phyloP scores from a whole-genome alignment of 2,888 invertebrate genomes.

The Busseola fusca region DNA sequence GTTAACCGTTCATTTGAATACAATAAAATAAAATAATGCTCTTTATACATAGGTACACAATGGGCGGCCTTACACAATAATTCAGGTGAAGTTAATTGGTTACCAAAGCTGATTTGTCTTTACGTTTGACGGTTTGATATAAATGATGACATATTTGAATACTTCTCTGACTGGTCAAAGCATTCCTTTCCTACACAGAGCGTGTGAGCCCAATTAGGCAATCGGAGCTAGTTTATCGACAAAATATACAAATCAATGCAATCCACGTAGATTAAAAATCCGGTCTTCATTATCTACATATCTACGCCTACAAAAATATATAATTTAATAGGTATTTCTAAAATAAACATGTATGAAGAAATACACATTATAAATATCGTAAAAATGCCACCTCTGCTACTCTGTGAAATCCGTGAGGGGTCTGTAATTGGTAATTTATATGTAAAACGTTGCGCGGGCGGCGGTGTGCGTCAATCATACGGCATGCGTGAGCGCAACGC shows the following conservation, averaged over 20 bases:
- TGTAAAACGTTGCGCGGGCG: constrained; percentile 83
- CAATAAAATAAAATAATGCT: neutral
- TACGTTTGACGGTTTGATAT: constrained; percentile 1
- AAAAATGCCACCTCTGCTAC: constrained; percentile 70
- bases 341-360: constrained; percentile 50
- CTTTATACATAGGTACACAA: neutral
- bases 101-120: constrained; percentile 3
- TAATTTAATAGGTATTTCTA: constrained; percentile 45
- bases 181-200: constrained; percentile 47
- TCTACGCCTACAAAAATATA: constrained; percentile 30
- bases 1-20: neutral
- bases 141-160: constrained; percentile 25
- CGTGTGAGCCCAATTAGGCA: constrained; percentile 52
- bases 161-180: constrained; percentile 28
- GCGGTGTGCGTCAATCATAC: constrained; percentile 77
- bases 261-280: constrained; percentile 54
- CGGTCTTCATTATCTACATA: constrained; percentile 39
- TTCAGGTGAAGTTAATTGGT: neutral
- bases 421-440: constrained; percentile 85
- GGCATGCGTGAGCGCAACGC: constrained; percentile 53
- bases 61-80: neutral
- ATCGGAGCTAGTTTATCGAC: constrained; percentile 50
- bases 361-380: constrained; percentile 46
- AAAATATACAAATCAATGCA: constrained; percentile 53
- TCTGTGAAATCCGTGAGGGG: constrained; percentile 59